Evolutionary conservation across 2,797 vertebrate genomes (phyloP).

Genomic region (Miichthys miiuy): DNA sequence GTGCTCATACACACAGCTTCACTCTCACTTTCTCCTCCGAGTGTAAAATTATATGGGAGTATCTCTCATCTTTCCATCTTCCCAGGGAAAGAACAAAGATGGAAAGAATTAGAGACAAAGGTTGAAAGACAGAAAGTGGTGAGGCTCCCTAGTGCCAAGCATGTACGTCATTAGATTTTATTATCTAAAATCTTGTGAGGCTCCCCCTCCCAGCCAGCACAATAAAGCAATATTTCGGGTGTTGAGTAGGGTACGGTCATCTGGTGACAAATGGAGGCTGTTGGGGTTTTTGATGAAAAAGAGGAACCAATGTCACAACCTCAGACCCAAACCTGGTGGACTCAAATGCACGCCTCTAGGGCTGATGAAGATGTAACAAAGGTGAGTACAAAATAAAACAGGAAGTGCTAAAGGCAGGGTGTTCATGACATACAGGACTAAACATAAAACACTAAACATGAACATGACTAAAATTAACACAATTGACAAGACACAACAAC

Average conservation of each 20-base stretch:
- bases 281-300: too few species aligned
- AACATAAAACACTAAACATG: too few species aligned
- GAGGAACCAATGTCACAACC: too few species aligned
- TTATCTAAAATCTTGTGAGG: slow-evolving; percentile 57
- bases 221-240: slow-evolving; percentile 32
- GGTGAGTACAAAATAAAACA: too few species aligned
- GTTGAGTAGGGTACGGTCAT: slow-evolving; percentile 12
- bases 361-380: too few species aligned
- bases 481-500: too few species aligned
- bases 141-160: slow-evolving; percentile 27
- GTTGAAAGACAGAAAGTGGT: slow-evolving; percentile 22
- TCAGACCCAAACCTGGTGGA: too few species aligned
- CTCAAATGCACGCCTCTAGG: too few species aligned
- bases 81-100: slow-evolving; percentile 38
- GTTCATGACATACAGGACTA: too few species aligned
- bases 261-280: slow-evolving; percentile 13
- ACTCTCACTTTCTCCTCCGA: slow-evolving; percentile 25
- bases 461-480: too few species aligned
- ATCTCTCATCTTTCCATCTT: slow-evolving; percentile 26
- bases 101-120: slow-evolving; percentile 43
- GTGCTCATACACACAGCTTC: not conserved
- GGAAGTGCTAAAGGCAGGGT: too few species aligned
- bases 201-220: slow-evolving; percentile 17
- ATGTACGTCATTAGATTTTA: slow-evolving; percentile 67
- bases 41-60: slow-evolving; percentile 8